phyloP scores from a whole-genome alignment of 2,113 vertebrate genomes.

The Benthochromis sp. region DNA sequence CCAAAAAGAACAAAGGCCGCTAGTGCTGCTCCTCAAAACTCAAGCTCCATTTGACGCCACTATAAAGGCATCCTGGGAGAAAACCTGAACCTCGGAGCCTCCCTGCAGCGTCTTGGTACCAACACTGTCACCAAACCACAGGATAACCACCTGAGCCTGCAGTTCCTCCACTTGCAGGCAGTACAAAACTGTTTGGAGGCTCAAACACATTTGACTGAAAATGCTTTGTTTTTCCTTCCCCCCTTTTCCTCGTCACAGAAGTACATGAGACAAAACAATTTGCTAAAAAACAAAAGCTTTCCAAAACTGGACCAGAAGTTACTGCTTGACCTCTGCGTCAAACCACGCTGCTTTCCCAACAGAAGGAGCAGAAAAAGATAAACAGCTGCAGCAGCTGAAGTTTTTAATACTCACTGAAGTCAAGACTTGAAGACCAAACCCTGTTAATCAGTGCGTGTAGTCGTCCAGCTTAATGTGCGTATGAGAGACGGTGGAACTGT shows the following conservation, averaged over 20 bases:
- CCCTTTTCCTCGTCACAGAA: not conserved
- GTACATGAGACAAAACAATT: conserved; percentile 16
- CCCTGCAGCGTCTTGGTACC: conserved; percentile 8
- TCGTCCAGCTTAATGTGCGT: conserved; percentile 5
- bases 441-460: conserved; percentile 25
- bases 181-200: not conserved
- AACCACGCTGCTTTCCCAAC: not conserved
- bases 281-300: conserved; percentile 2
- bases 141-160: not conserved
- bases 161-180: not conserved
- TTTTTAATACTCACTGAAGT: conserved; percentile 7
- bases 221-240: not conserved
- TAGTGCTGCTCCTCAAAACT: conserved; percentile 57
- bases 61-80: not conserved
- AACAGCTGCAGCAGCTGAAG: not conserved
- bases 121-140: conserved; percentile 15
- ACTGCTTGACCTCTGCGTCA: conserved; percentile 25
- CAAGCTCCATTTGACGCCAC: not conserved
- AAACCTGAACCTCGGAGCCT: conserved; percentile 1
- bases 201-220: conserved; percentile 14
- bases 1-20: conserved; percentile 94
- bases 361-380: not conserved
- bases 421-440: conserved; percentile 59
- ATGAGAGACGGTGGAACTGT: not conserved
- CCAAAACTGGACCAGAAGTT: conserved; percentile 25